A percentile compares a stretch with the other conserved stretches of the same genome.
Evolutionary conservation across 2,888 invertebrate genomes (phyloP).

Genomic region (Zhuqinia jingwanae): DNA sequence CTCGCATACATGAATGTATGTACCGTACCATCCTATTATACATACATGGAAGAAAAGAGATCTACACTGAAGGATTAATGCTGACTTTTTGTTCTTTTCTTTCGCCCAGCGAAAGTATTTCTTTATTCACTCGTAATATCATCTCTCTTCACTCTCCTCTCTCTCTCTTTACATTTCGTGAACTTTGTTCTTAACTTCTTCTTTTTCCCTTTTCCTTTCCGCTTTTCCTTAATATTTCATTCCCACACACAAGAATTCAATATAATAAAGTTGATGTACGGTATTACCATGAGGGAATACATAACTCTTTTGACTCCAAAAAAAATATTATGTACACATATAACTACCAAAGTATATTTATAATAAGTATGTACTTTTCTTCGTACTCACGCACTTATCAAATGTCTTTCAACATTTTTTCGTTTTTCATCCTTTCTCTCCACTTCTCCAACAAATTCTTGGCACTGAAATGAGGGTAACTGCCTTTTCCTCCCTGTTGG

Average conservation of each 20-base stretch:
- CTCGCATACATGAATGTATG: not conserved
- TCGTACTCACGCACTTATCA: conserved; percentile 19
- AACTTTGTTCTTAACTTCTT: conserved; percentile 3
- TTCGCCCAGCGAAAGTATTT: not conserved
- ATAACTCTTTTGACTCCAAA: conserved; percentile 16
- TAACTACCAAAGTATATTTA: not conserved
- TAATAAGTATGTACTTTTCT: not conserved
- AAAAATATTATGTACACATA: not conserved
- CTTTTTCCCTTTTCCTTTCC: not conserved
- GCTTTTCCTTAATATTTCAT: conserved; percentile 18
- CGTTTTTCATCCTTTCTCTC: not conserved
- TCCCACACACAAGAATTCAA: conserved; percentile 22
- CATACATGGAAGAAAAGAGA: not conserved
- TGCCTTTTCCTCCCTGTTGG: conserved; percentile 54
- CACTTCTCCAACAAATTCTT: conserved; percentile 35
- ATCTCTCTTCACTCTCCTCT: conserved; percentile 19
- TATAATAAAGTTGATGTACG: conserved; percentile 51
- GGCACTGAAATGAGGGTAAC: conserved; percentile 63
- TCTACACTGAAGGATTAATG: conserved; percentile 41
- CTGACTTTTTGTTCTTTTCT: conserved; percentile 46
- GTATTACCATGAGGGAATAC: conserved; percentile 10
- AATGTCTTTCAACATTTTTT: conserved; percentile 41
- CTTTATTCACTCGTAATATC: conserved; percentile 32
- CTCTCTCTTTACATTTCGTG: not conserved
- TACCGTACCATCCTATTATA: not conserved